phyloP scores from a whole-genome alignment of 2,113 vertebrate species.

The Gymnorhina tibicen region DNA sequence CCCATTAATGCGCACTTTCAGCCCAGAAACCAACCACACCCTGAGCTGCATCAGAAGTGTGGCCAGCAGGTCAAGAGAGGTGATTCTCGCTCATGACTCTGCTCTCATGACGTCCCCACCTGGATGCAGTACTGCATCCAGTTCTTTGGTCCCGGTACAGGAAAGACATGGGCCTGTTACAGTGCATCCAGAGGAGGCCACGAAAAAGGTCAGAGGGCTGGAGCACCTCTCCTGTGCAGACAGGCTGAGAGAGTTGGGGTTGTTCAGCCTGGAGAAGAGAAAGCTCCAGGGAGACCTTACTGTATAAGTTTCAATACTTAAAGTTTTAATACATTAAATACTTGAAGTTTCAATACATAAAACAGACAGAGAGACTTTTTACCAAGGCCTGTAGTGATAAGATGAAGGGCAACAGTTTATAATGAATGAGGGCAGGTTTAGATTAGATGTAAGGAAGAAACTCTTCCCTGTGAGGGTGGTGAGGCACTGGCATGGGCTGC shows the following conservation, averaged over 20 bases:
- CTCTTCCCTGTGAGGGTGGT: background rate
- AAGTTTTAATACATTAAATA: background rate
- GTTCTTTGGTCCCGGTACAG: background rate
- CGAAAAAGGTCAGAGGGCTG: background rate
- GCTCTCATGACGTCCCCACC: background rate
- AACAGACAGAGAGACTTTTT: background rate
- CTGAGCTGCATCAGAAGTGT: background rate
- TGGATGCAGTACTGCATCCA: background rate
- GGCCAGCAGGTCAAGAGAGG: background rate
- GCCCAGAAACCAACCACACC: background rate
- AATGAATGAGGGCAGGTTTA: background rate
- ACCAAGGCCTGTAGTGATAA: background rate
- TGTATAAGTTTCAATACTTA: background rate
- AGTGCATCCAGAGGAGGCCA: background rate
- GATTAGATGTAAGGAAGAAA: background rate
- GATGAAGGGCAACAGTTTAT: background rate
- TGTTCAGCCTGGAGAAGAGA: background rate
- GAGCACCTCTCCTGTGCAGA: background rate
- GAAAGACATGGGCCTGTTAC: background rate
- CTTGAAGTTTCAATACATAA: background rate
- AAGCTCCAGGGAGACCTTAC: background rate
- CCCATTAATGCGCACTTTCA: rapidly evolving
- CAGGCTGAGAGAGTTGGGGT: background rate
- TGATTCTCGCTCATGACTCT: background rate
- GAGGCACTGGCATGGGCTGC: background rate